Percentiles rank a stretch among this genome's conserved stretches.
Conservation (phyloP, 2,888 invertebrate genomes). For the Ischnura elegans region DNA sequence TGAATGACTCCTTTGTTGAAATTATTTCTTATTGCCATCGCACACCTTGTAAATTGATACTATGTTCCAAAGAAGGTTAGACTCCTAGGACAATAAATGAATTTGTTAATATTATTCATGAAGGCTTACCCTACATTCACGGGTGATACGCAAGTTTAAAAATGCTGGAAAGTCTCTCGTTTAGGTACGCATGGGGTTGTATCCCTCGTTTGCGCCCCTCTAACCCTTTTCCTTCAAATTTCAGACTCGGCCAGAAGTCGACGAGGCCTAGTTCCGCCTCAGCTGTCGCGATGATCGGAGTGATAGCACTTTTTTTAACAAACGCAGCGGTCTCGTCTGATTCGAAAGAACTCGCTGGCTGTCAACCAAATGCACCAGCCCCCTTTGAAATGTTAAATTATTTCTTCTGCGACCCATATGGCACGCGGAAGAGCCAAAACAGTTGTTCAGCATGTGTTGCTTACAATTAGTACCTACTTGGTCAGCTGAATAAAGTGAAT, state of each 20-base stretch:
- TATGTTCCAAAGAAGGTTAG: no score
- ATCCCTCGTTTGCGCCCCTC: background rate
- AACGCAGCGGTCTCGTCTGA: background rate
- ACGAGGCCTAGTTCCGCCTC: slow-evolving; percentile 15
- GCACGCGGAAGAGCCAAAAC: background rate
- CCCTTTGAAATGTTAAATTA: background rate
- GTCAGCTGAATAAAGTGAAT: no score
- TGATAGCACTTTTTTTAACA: background rate
- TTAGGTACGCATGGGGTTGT: background rate
- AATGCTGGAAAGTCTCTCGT: background rate
- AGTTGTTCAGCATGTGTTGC: background rate
- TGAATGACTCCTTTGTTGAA: no score
- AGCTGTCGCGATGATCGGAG: background rate
- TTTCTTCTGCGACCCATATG: background rate
- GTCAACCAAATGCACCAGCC: background rate
- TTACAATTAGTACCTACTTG: no score
- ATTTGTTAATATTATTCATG: no score
- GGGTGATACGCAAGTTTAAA: background rate
- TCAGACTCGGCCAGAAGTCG: background rate
- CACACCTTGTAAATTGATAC: no score
- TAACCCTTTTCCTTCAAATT: background rate
- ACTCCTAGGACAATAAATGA: no score
- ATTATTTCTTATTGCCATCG: no score
- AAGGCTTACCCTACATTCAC: no score
- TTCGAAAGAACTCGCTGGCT: background rate